Evolutionary conservation across 2,113 vertebrate genomes (phyloP), one percentile per base, ranked within the genome.

Genomic region (Pipa parva): DNA sequence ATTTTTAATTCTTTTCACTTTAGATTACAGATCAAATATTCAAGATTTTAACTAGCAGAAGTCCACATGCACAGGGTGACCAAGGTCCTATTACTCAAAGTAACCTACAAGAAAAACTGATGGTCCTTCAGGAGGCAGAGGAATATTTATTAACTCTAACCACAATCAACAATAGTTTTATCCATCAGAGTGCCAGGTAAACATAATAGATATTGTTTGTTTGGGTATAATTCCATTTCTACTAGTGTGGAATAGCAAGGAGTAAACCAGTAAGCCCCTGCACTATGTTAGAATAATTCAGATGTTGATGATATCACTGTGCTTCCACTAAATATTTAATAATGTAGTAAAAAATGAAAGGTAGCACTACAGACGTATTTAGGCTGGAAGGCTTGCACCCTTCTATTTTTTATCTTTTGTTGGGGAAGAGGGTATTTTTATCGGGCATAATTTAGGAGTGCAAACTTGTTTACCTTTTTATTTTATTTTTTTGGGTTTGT

Each of bases 1-100:
- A n/a, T 29, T 39, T 22, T 49, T n/a, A n/a, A n/a, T 27, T 45
- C 46, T 37, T 31, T 51, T 24, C 62, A 49, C 24, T 59, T 20
- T 24, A 73, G 74, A 45, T 63, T 17, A 52, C 71, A 21, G 64
- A 57, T 60, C 36, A 51, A 57, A 37, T 77, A 15, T 74, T 71
- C 24, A 61, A 57, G 22, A 36, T 77, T 28, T 50, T 72, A 62
- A 73, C 42, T 62, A 74, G 72, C 59, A 36, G 56, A 13, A 74
- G 50, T 52, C 49, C 59, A 12, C 2, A 36, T 22, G 51, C 42
- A 3, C 61, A 74, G 57, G 62, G 65, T n/a, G 70, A 63, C 62
- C 73, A 72, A 33, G 37, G 56, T 10, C 63, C 63, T 13, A 27
- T 75, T 25, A 42, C 42, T 59, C n/a, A 29, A 11, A 25, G 13